phyloP scores from a whole-genome alignment of 2,888 invertebrate genomes.

The Aquatica leii region DNA sequence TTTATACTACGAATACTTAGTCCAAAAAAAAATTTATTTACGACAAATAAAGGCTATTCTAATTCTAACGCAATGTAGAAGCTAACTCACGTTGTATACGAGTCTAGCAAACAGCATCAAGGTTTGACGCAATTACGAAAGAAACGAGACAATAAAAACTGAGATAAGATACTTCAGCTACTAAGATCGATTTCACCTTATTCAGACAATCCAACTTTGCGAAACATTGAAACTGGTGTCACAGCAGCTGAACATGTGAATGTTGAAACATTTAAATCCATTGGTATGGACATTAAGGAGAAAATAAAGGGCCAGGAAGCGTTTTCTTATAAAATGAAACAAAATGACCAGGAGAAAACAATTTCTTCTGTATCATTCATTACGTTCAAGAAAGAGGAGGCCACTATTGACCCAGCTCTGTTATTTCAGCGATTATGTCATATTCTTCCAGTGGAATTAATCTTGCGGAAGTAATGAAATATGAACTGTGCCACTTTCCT shows the following conservation, averaged over 20 bases:
- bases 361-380: slow-evolving; percentile 4
- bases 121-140: not conserved
- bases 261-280: slow-evolving; percentile 6
- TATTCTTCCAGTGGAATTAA: slow-evolving; percentile 5
- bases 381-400: slow-evolving; percentile 1
- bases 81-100: not conserved
- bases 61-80: too few relatives aligned
- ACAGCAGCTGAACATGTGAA: too few relatives aligned
- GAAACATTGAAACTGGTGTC: slow-evolving; percentile 4
- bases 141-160: slow-evolving; percentile 1
- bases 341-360: slow-evolving; percentile 9
- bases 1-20: too few relatives aligned
- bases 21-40: too few relatives aligned
- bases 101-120: slow-evolving; percentile 2
- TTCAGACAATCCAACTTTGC: not conserved
- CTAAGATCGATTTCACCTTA: slow-evolving; percentile 6
- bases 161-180: not conserved
- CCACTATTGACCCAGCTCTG: not conserved
- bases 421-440: slow-evolving; percentile 2
- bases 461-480: slow-evolving; percentile 8
- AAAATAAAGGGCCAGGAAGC: not conserved
- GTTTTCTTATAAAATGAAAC: too few relatives aligned
- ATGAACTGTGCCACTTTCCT: slow-evolving; percentile 10
- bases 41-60: too few relatives aligned
- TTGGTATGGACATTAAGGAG: too few relatives aligned